Evolutionary conservation across 2,888 invertebrate genomes (phyloP).

Genomic region (Lasioglossum figueresi): DNA sequence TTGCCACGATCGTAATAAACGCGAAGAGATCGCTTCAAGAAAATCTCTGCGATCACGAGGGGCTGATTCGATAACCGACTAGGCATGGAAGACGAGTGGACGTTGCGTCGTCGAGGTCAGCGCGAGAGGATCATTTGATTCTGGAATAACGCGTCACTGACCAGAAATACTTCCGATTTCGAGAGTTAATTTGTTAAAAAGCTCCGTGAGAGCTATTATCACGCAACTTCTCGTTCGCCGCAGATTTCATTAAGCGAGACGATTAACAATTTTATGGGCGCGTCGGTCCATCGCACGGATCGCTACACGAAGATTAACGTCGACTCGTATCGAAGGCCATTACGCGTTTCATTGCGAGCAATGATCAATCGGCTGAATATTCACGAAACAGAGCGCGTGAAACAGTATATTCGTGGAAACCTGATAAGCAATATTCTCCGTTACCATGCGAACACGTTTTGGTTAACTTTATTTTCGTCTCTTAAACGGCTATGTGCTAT

Average conservation of each 20-base stretch:
- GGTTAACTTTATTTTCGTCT: constrained; percentile 4
- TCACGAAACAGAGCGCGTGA: background rate
- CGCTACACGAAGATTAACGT: constrained; percentile 16
- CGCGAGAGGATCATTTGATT: constrained; percentile 35
- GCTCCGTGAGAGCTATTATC: constrained; percentile 32
- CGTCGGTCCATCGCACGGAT: background rate
- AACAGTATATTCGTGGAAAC: constrained; percentile 8
- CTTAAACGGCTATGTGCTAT: background rate
- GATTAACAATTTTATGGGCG: constrained; percentile 46
- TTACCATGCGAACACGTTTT: background rate
- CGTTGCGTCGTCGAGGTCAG: background rate
- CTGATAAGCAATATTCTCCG: constrained; percentile 13
- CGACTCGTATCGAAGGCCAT: background rate
- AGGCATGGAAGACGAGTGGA: background rate
- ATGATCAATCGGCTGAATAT: background rate
- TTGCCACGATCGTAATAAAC: background rate
- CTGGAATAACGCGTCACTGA: constrained; percentile 31
- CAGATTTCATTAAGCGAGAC: constrained; percentile 48
- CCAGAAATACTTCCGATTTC: constrained; percentile 14
- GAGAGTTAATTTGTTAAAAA: constrained; percentile 17
- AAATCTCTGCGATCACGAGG: background rate
- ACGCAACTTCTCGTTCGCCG: constrained; percentile 16
- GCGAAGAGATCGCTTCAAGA: background rate
- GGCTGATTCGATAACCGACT: background rate
- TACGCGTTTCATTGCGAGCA: background rate